These are phyloP conservation scores for Aleiodes sp. DNA, from an alignment of 1,140 invertebrate genomes.

Conservation along the genomic window DNA sequence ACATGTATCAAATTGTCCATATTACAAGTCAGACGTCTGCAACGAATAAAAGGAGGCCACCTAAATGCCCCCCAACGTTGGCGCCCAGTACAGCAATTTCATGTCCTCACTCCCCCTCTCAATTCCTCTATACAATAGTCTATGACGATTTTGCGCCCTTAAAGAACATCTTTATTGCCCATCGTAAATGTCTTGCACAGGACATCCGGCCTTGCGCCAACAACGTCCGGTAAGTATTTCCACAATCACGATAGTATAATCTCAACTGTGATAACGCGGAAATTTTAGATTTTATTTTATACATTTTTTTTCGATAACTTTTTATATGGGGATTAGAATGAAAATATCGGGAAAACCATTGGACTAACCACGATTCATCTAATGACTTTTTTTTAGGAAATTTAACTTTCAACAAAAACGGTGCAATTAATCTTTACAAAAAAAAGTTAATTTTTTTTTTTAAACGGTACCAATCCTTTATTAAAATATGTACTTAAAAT, in stretches of 20 bases:
- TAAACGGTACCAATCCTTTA: too few relatives aligned
- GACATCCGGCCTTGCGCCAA: conserved; percentile 10
- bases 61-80: conserved; percentile 12
- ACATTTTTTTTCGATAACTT: too few relatives aligned
- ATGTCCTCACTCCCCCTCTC: not conserved
- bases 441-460: too few relatives aligned
- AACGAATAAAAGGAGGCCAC: conserved; percentile 9
- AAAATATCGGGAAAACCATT: too few relatives aligned
- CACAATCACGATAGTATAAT: not conserved
- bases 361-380: too few relatives aligned
- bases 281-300: too few relatives aligned
- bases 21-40: conserved; percentile 12
- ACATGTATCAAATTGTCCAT: conserved; percentile 16
- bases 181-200: conserved; percentile 1
- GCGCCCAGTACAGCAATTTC: conserved; percentile 15
- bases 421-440: too few relatives aligned
- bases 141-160: not conserved
- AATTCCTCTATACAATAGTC: not conserved
- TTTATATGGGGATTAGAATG: too few relatives aligned
- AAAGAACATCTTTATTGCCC: not conserved
- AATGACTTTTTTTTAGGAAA: too few relatives aligned
- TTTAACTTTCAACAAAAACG: too few relatives aligned
- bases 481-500: too few relatives aligned
- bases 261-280: not conserved
- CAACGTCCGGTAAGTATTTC: not conserved